Evolutionary conservation across 2,113 vertebrate genomes (phyloP), one percentile per base, ranked within the genome.

Genomic region (Xenus cinereus): DNA sequence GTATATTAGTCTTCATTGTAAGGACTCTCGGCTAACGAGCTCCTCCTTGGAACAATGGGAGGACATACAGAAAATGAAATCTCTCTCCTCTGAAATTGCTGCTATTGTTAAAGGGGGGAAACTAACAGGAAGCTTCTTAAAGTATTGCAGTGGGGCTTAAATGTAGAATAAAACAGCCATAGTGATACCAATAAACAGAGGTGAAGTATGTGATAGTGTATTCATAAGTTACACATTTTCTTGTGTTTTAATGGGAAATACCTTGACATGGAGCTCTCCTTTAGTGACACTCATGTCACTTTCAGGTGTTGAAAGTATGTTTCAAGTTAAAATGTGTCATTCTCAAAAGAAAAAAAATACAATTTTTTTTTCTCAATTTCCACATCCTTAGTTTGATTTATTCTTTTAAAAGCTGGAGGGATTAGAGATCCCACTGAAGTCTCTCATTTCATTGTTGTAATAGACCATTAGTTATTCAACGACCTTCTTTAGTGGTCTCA

Each of bases 381-480:
- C 45, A 56, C 68, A 77, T 97, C 93, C 72, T 97, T 95, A 89
- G 56, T 89, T 94, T 76, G 86, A 74, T 95, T 89, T 93, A 93
- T 96, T 97, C 91, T 94, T 91, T 83, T 87, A 80, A 96, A 98
- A 95, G 50, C 75, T 84, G 84, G 85, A 89, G 83, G 43, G 88
- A 84, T 78, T 94, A 81, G 74, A 28, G 73, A 89, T 96, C 89
- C 95, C 93, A 84, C 91, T 66, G 90, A 92, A 96, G 37, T 73
- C 53, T 93, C 92, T 82, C 83, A 59, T 83, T 94, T 83, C 63
- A 50, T 56, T 93, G 79, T 84, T 64, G 87, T 95, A 95, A 92
- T 90, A 95, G 95, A 80, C 94, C 94, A 94, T 97, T 97, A 97
- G 91, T 94, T 97, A 96, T 84, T 97, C 86, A 94, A 94, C 32